These are phyloP conservation scores for Limosa lapponica DNA, from an alignment of 2,797 vertebrate genomes.

Conservation along the genomic window DNA sequence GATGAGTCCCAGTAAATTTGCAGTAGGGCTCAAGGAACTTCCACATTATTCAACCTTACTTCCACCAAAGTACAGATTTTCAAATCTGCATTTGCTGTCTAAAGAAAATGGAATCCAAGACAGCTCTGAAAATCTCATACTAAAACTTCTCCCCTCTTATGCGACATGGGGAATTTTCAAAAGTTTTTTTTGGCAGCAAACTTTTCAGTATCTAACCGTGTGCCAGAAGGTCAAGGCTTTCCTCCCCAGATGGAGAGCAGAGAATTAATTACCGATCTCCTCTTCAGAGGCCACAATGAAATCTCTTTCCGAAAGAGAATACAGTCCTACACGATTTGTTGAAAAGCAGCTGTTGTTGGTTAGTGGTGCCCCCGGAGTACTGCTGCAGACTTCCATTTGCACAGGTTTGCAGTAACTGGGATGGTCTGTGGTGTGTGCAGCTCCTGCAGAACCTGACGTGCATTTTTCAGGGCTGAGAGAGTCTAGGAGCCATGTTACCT, in stretches of 20 bases:
- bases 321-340: neutral
- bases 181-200: conserved; percentile 36
- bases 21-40: neutral
- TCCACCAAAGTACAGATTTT: neutral
- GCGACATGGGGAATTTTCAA: neutral
- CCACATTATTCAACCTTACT: neutral
- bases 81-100: neutral
- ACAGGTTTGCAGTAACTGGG: neutral
- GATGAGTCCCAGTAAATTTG: neutral
- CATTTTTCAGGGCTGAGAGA: neutral
- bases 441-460: neutral
- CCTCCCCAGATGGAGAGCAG: neutral
- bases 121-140: neutral
- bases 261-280: neutral
- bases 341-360: neutral
- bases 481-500: neutral
- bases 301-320: neutral
- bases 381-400: neutral
- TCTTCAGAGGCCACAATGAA: neutral
- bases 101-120: neutral
- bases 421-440: neutral
- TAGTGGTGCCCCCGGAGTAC: neutral
- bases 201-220: neutral
- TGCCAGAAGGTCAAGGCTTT: conserved; percentile 37
- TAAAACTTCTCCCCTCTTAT: neutral